Conservation (phyloP, 2,113 vertebrate species). For the Gallinago jamesoni region DNA sequence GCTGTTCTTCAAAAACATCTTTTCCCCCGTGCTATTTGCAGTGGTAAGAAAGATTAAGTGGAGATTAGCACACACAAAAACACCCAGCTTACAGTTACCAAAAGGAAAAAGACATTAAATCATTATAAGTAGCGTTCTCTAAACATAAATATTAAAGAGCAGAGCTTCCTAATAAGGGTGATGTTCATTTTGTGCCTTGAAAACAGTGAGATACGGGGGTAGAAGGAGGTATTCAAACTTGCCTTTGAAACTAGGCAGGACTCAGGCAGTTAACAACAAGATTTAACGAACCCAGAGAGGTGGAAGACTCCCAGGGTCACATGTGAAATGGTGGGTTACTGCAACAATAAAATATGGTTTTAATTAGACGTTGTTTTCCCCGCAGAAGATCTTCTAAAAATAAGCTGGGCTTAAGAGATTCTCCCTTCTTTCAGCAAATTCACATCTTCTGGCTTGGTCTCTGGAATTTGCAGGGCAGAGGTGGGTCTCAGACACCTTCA, state of each 20-base stretch:
- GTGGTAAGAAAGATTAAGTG: neutral
- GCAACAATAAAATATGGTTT: neutral
- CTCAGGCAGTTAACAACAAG: neutral
- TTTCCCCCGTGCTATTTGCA: neutral
- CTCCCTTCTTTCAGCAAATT: neutral
- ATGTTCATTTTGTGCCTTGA: neutral
- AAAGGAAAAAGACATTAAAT: neutral
- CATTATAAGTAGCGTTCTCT: fast-evolving
- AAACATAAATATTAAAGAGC: neutral
- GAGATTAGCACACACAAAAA: neutral
- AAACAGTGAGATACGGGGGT: neutral
- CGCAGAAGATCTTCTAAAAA: conserved; percentile 29
- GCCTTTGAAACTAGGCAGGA: neutral
- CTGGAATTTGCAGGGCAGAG: neutral
- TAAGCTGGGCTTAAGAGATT: neutral
- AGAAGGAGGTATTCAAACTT: neutral
- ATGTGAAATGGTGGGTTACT: neutral
- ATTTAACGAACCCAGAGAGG: conserved; percentile 6
- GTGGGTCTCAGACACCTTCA: neutral
- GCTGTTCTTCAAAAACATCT: neutral
- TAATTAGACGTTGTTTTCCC: conserved; percentile 38
- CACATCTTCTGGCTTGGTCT: neutral
- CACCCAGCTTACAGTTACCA: neutral
- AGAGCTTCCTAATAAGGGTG: neutral
- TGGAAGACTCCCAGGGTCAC: conserved; percentile 1